A percentile compares a stretch with the other conserved stretches of the same genome.
phyloP scores from a whole-genome alignment of 2,888 invertebrate species.

The Campoplex capitator region DNA sequence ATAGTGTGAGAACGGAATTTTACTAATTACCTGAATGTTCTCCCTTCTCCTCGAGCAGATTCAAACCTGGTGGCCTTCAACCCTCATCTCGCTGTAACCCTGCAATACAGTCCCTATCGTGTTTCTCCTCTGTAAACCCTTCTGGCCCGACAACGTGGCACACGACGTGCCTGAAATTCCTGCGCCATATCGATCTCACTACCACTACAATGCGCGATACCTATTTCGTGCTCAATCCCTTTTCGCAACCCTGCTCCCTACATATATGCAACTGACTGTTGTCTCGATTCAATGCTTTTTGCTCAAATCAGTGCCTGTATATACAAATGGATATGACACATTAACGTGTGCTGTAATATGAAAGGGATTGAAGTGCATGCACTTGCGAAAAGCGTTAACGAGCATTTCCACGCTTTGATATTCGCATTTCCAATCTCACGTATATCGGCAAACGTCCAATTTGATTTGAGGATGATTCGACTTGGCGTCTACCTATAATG shows the following conservation, averaged over 20 bases:
- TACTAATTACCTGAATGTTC: slow-evolving; percentile 71
- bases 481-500: neutral
- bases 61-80: slow-evolving; percentile 55
- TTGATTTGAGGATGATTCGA: neutral
- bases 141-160: slow-evolving; percentile 62
- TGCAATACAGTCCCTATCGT: slow-evolving; percentile 20
- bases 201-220: slow-evolving; percentile 44
- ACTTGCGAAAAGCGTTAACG: slow-evolving; percentile 52
- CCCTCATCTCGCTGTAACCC: slow-evolving; percentile 43
- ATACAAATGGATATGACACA: slow-evolving; percentile 10
- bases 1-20: slow-evolving; percentile 59
- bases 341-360: slow-evolving; percentile 21
- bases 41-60: slow-evolving; percentile 16
- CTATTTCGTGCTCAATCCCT: slow-evolving; percentile 11
- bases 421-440: neutral
- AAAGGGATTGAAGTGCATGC: slow-evolving; percentile 38
- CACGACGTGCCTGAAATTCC: slow-evolving; percentile 71
- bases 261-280: slow-evolving; percentile 1
- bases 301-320: slow-evolving; percentile 26
- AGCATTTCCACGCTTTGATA: slow-evolving; percentile 34
- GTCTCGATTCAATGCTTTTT: slow-evolving; percentile 50
- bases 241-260: slow-evolving; percentile 11
- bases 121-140: slow-evolving; percentile 42
- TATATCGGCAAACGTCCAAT: neutral
- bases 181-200: slow-evolving; percentile 70